Conservation (phyloP, 2,797 vertebrate genomes). For the Eulemur albifrons region DNA sequence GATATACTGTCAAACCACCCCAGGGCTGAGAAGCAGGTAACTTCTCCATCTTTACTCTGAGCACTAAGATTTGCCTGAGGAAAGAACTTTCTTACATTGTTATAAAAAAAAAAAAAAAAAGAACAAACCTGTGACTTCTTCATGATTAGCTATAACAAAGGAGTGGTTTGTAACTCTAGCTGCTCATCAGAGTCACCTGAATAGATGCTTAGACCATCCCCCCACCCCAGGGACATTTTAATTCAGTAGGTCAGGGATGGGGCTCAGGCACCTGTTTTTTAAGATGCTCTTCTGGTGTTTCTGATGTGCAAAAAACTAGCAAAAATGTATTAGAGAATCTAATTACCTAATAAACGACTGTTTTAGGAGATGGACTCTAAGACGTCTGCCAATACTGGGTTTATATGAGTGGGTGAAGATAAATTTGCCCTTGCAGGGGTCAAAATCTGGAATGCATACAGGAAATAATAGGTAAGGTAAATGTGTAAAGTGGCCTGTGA, state of each 20-base stretch:
- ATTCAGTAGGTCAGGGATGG: background rate
- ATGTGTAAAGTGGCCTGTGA: background rate
- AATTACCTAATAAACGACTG: background rate
- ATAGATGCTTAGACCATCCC: background rate
- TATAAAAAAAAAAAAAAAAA: background rate
- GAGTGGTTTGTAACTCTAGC: background rate
- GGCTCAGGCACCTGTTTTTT: background rate
- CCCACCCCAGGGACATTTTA: background rate
- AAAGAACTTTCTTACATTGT: slow-evolving; percentile 44
- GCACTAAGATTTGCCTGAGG: slow-evolving; percentile 53
- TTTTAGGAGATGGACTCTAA: background rate
- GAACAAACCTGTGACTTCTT: background rate
- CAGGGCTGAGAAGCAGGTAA: slow-evolving; percentile 46
- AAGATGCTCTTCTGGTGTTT: slow-evolving; percentile 11
- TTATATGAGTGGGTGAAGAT: slow-evolving; percentile 7
- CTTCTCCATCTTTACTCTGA: slow-evolving; percentile 28
- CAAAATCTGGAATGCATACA: background rate
- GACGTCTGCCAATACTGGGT: background rate
- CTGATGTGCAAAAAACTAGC: background rate
- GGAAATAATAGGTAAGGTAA: background rate
- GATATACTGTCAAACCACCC: slow-evolving; percentile 57
- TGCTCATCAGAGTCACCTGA: background rate
- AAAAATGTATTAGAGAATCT: background rate
- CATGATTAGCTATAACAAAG: background rate
- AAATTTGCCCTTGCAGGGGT: background rate